Percentiles rank a stretch among this genome's conserved stretches.
Evolutionary conservation across 2,113 vertebrate species (phyloP).

Genomic region (Tragelaphus buxtoni): DNA sequence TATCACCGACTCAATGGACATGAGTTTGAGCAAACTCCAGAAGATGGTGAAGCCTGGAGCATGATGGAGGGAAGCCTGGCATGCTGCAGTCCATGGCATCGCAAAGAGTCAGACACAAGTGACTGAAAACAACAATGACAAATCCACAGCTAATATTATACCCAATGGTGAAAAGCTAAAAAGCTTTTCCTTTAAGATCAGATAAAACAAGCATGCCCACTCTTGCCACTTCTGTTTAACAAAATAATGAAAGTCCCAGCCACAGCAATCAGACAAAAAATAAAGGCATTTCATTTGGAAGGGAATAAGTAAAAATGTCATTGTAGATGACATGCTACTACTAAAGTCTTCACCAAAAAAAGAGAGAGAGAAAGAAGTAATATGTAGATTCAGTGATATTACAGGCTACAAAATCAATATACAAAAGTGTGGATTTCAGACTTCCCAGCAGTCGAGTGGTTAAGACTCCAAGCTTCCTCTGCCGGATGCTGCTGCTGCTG

Average conservation of each 20-base stretch:
- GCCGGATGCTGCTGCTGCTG: not conserved
- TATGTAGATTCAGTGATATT: not conserved
- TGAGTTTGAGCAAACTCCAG: not conserved
- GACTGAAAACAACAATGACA: not conserved
- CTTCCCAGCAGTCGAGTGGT: not conserved
- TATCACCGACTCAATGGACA: not conserved
- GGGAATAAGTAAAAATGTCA: not conserved
- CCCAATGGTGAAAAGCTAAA: not conserved
- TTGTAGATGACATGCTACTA: not conserved
- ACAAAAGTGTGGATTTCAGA: not conserved
- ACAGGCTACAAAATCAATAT: not conserved
- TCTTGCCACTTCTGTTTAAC: not conserved
- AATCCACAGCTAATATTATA: not conserved
- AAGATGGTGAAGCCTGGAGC: not conserved
- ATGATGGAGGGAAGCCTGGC: not conserved
- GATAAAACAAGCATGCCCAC: not conserved
- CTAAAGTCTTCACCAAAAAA: not conserved
- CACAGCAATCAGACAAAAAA: not conserved
- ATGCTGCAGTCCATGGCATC: not conserved
- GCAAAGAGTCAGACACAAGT: not conserved
- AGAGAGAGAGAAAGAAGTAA: not conserved
- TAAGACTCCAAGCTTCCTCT: not conserved
- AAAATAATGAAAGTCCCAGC: not conserved
- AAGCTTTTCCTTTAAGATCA: not conserved
- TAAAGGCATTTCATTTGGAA: not conserved